These are phyloP conservation scores for Plebejus melissa DNA, from an alignment of 2,888 invertebrate genomes.

Conservation along the genomic window DNA sequence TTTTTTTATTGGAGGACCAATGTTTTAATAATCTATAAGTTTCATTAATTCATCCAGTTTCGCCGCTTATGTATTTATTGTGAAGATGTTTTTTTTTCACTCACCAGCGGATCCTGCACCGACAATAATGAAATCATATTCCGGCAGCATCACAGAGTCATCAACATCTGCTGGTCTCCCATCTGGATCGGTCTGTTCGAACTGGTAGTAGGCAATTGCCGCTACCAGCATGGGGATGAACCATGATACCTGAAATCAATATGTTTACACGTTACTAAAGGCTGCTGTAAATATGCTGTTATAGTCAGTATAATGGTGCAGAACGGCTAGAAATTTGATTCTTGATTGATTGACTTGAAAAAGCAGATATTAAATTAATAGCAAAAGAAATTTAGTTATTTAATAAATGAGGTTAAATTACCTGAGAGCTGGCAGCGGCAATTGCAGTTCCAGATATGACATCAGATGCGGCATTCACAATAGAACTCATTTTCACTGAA, in stretches of 20 bases:
- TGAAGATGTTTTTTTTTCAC: conserved; percentile 32
- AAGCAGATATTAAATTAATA: neutral
- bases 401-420: conserved; percentile 38
- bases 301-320: too few species aligned
- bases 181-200: conserved; percentile 90
- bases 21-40: too few species aligned
- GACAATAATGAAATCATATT: conserved; percentile 91
- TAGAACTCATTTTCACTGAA: conserved; percentile 79
- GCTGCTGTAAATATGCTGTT: neutral
- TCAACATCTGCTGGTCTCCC: conserved; percentile 86
- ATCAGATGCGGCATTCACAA: conserved; percentile 81
- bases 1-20: too few species aligned
- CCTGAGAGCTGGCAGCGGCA: conserved; percentile 81
- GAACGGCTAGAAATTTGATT: too few species aligned
- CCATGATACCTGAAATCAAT: conserved; percentile 80
- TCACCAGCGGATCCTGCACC: conserved; percentile 92
- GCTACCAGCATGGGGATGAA: conserved; percentile 91
- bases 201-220: conserved; percentile 92
- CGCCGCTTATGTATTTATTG: neutral
- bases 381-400: neutral
- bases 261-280: neutral
- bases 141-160: conserved; percentile 80
- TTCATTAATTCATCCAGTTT: neutral
- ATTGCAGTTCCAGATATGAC: conserved; percentile 84
- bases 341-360: too few species aligned